These are phyloP conservation scores for Acromyrmex echinatior DNA, from an alignment of 1,140 invertebrate genomes.

Conservation along the genomic window DNA sequence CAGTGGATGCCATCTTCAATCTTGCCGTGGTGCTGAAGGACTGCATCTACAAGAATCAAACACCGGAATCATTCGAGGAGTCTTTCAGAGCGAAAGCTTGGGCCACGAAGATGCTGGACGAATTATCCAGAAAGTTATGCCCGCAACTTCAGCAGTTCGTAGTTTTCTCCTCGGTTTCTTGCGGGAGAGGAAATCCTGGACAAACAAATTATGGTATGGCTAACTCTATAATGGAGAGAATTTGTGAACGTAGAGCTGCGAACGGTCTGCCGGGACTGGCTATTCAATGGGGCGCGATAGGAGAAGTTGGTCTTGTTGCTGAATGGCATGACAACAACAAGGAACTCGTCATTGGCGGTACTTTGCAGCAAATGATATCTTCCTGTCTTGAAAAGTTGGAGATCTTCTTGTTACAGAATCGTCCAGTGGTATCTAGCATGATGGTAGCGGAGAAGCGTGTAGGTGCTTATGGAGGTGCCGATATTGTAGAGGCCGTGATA, in stretches of 20 bases:
- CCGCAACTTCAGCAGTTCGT: constrained; percentile 87
- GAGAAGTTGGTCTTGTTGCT: constrained; percentile 88
- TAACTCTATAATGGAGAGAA: constrained; percentile 88
- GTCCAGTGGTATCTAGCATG: constrained; percentile 89
- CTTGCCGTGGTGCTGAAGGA: constrained; percentile 90
- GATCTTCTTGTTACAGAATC: constrained; percentile 87
- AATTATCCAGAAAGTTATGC: constrained; percentile 86
- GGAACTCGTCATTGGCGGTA: constrained; percentile 88
- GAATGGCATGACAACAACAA: constrained; percentile 90
- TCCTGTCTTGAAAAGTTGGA: constrained; percentile 88
- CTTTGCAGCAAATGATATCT: constrained; percentile 89
- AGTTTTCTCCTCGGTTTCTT: constrained; percentile 92
- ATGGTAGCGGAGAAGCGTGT: constrained; percentile 88
- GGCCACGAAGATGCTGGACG: constrained; percentile 86
- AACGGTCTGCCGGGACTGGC: constrained; percentile 88
- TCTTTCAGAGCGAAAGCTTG: constrained; percentile 87
- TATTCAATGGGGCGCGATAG: constrained; percentile 88
- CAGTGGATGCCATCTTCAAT: constrained; percentile 93
- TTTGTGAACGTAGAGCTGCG: constrained; percentile 86
- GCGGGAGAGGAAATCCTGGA: constrained; percentile 92
- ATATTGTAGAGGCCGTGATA: constrained; percentile 85
- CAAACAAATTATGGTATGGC: constrained; percentile 92
- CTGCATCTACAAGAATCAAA: constrained; percentile 87
- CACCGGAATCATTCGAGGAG: constrained; percentile 84
- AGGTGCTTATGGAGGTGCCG: constrained; percentile 73